Conservation (phyloP, 2,888 invertebrate genomes). For the Ornithoptera priamus region DNA sequence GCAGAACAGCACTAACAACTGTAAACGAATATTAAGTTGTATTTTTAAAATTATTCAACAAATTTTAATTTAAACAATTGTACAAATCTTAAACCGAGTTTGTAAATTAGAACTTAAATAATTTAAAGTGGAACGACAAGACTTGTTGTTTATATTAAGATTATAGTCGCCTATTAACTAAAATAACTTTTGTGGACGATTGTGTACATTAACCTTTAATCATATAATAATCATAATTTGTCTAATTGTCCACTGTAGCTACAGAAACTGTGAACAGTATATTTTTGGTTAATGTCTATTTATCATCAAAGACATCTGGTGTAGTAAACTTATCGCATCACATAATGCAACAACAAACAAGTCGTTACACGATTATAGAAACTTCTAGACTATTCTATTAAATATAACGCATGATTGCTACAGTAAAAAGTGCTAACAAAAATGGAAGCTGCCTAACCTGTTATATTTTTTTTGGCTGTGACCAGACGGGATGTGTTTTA, state of each 20-base stretch:
- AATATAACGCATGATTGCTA: background rate
- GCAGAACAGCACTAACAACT: slow-evolving; percentile 42
- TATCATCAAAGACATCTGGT: too few relatives aligned
- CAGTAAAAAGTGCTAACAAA: background rate
- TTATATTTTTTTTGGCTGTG: background rate
- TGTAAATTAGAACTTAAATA: background rate
- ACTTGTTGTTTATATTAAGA: background rate
- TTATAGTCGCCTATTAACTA: background rate
- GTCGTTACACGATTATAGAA: too few relatives aligned
- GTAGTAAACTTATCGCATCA: too few relatives aligned
- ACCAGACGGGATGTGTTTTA: background rate
- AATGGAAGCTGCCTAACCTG: background rate
- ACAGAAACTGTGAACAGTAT: too few relatives aligned
- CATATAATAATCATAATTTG: background rate
- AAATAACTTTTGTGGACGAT: background rate
- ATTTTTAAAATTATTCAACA: too few relatives aligned
- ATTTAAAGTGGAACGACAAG: background rate
- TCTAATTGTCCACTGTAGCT: background rate
- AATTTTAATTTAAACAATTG: background rate
- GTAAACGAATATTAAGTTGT: slow-evolving; percentile 37
- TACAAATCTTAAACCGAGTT: background rate
- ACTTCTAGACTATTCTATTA: background rate
- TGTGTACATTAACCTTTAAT: background rate
- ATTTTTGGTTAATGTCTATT: too few relatives aligned
- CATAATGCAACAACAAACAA: too few relatives aligned